These are phyloP conservation scores for Babyrousa celebensis DNA, from an alignment of 2,797 vertebrate species.

Conservation along the genomic window DNA sequence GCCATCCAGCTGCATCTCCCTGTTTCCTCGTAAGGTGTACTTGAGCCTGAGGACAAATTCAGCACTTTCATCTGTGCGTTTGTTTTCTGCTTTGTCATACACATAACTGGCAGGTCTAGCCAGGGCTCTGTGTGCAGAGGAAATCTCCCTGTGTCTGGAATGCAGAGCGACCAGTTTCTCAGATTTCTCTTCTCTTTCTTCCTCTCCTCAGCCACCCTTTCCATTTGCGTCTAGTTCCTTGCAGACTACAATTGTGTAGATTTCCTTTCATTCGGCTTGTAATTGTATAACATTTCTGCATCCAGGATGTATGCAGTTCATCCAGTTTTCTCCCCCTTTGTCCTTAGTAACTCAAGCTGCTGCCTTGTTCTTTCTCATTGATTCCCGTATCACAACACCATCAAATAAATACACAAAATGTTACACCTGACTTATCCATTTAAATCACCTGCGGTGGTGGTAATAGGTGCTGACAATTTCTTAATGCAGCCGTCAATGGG, in stretches of 20 bases:
- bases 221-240: conserved; percentile 74
- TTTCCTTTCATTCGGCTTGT: conserved; percentile 77
- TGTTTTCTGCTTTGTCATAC: conserved; percentile 92
- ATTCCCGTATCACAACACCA: conserved; percentile 69
- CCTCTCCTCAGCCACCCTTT: conserved; percentile 55
- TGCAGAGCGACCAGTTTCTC: conserved; percentile 78
- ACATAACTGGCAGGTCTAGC: conserved; percentile 86
- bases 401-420: conserved; percentile 83
- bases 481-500: conserved; percentile 62
- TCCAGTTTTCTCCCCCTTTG: conserved; percentile 69
- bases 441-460: conserved; percentile 38
- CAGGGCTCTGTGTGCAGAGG: conserved; percentile 79
- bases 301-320: conserved; percentile 68
- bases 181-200: conserved; percentile 69
- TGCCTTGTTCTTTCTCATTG: conserved; percentile 82
- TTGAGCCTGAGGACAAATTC: conserved; percentile 70
- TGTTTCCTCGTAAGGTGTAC: conserved; percentile 41
- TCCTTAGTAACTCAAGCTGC: conserved; percentile 72
- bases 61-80: conserved; percentile 87
- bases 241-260: conserved; percentile 69
- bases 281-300: conserved; percentile 69
- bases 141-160: conserved; percentile 88
- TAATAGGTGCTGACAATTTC: conserved; percentile 64
- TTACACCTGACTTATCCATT: conserved; percentile 73
- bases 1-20: conserved; percentile 53